Percentiles rank a stretch among this genome's conserved stretches.
Evolutionary conservation across 1,140 invertebrate species (phyloP).

Genomic region (Hylaeus anthracinus): DNA sequence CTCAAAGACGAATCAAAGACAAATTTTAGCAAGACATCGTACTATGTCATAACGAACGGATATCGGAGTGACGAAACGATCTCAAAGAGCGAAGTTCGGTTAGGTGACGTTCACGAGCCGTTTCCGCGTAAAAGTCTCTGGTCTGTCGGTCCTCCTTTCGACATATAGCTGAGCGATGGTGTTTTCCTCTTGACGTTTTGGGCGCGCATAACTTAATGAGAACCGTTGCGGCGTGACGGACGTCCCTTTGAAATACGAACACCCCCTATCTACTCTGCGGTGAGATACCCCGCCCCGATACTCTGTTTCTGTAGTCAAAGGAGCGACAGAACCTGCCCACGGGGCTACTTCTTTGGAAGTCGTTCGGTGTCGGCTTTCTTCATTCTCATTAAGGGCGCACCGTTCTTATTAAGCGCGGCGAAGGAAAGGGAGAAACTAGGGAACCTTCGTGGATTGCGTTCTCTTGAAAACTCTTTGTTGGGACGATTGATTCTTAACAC

Average conservation of each 20-base stretch:
- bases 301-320: conserved; percentile 62
- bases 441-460: too few species aligned
- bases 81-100: neutral
- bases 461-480: too few species aligned
- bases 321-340: conserved; percentile 40
- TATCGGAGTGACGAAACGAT: neutral
- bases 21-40: neutral
- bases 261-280: conserved; percentile 46
- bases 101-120: neutral
- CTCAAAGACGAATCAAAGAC: too few species aligned
- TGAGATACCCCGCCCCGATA: conserved; percentile 60
- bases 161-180: conserved; percentile 1
- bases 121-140: conserved; percentile 20
- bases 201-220: conserved; percentile 57
- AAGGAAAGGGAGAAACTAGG: conserved; percentile 2
- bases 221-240: conserved; percentile 48
- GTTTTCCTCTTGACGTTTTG: conserved; percentile 39
- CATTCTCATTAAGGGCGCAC: conserved; percentile 53
- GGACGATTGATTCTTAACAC: too few species aligned
- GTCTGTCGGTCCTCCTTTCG: neutral
- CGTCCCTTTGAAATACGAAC: conserved; percentile 69
- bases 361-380: conserved; percentile 58
- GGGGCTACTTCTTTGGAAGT: conserved; percentile 60
- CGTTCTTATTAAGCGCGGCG: conserved; percentile 35
- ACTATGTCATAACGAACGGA: neutral